Percentiles rank a stretch among this genome's conserved stretches.
phyloP scores from a whole-genome alignment of 2,797 vertebrate genomes.

The Sebastes aleutianus region DNA sequence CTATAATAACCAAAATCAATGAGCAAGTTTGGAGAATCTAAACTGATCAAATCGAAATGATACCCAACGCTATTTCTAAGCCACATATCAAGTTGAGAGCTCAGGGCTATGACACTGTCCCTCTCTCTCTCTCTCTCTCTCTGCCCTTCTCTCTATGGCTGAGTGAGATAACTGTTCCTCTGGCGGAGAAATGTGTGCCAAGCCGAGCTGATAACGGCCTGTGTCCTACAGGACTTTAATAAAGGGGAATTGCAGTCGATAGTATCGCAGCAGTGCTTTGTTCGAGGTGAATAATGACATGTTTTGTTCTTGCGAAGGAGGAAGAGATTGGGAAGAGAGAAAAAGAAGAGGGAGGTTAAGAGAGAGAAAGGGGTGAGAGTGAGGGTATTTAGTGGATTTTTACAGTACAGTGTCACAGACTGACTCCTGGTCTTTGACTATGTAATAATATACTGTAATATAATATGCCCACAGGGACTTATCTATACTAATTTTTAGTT shows the following conservation, averaged over 20 bases:
- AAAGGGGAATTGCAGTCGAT: conserved; percentile 50
- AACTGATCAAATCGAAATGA: conserved; percentile 10
- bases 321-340: background rate
- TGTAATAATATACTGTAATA: background rate
- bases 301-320: conserved; percentile 49
- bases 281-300: conserved; percentile 46
- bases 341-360: background rate
- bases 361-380: background rate
- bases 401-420: background rate
- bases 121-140: background rate
- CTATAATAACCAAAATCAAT: background rate
- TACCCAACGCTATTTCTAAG: background rate
- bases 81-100: conserved; percentile 19
- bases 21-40: background rate
- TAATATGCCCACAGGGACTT: background rate
- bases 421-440: background rate
- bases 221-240: conserved; percentile 62
- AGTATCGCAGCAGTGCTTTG: conserved; percentile 35
- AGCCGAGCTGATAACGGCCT: conserved; percentile 50
- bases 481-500: background rate
- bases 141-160: conserved; percentile 21
- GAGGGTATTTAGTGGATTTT: background rate
- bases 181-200: conserved; percentile 46
- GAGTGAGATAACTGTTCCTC: conserved; percentile 43
- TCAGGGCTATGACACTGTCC: background rate